Base-by-base conservation (phyloP, 2,797 vertebrate species). In the Sebastes trivittatus region DNA sequence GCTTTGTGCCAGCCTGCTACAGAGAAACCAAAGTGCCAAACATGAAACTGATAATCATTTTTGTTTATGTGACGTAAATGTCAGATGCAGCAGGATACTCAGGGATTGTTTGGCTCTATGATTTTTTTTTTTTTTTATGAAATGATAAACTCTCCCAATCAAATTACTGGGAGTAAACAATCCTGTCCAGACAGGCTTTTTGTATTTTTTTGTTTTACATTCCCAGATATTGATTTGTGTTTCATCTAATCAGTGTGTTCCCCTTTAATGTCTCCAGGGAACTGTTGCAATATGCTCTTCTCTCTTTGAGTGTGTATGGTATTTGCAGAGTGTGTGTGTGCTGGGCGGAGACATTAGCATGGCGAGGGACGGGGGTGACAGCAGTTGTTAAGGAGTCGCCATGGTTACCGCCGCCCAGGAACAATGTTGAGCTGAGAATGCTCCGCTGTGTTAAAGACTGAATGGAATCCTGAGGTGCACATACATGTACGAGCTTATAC, bases 311-410 rank as follows among this genome's bases (percentile, higher is more conserved):
- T 63, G 74, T 69, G 71, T 25, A 2, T 64, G 62, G 61, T 42
- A 65, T 85, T 77, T 83, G 61, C 70, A 54, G 66, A 55, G 66
- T 6, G 66, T 6, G 61, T 10, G 68, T 27, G 32, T 75, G 36
- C 13, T 38, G 22, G 67, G 78, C 11, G 2, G 49, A 69, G 55
- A 73, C 72, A 74, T 73, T 42, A 38, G 74, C 86, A 67, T 77
- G 69, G 86, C 5, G 11, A 90, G 81, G 80, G 82, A 89, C 34
- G 9, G 87, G 87, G 34, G 68, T 81, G 87, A 88, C 87, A 81
- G 82, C 81, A 80, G 90, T 93, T 94, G 94, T 95, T 94, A 87
- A 87, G 93, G 88, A 86, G 94, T 95, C 52, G 34, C 94, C 91
- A 95, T 95, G 93, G 95, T 92, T 90, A 95, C 94, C 42, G 46